phyloP scores from a whole-genome alignment of 2,888 invertebrate genomes.

The Agapetus fuscipes region DNA sequence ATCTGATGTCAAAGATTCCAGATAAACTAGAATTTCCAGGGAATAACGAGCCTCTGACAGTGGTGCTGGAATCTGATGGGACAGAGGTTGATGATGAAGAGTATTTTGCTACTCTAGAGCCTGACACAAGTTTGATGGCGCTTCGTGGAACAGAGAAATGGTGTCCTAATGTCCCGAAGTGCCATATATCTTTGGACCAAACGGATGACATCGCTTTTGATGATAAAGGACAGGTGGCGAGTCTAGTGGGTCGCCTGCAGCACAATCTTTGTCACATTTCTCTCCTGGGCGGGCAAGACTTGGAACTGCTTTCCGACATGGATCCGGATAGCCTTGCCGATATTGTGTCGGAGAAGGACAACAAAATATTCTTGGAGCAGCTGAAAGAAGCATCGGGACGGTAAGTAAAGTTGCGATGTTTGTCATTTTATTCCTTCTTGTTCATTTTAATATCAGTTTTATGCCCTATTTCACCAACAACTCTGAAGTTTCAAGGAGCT shows the following conservation, averaged over 20 bases:
- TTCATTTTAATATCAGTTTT: no score
- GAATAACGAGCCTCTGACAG: constrained; percentile 53
- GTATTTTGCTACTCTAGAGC: constrained; percentile 84
- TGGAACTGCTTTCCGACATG: constrained; percentile 81
- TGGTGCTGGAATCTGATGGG: constrained; percentile 85
- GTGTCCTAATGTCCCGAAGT: constrained; percentile 53
- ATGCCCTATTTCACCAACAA: no score
- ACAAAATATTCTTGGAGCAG: constrained; percentile 67
- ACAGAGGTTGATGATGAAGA: constrained; percentile 95
- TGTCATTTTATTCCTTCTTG: no score
- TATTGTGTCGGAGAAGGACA: constrained; percentile 63
- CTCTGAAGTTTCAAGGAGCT: no score
- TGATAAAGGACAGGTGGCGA: constrained; percentile 52
- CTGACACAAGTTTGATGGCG: constrained; percentile 78
- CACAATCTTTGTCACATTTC: constrained; percentile 79
- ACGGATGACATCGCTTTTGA: constrained; percentile 44
- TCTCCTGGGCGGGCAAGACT: constrained; percentile 70
- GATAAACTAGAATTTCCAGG: constrained; percentile 60
- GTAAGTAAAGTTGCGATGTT: constrained; percentile 28
- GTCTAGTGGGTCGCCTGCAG: constrained; percentile 65
- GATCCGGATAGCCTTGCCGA: constrained; percentile 81
- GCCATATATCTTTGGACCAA: constrained; percentile 51
- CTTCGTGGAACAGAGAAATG: constrained; percentile 69
- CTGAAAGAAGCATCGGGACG: constrained; percentile 77
- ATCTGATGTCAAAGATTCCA: constrained; percentile 64